Evolutionary conservation across 2,113 vertebrate species (phyloP).

Genomic region (Protobothrops mucrosquamatus): DNA sequence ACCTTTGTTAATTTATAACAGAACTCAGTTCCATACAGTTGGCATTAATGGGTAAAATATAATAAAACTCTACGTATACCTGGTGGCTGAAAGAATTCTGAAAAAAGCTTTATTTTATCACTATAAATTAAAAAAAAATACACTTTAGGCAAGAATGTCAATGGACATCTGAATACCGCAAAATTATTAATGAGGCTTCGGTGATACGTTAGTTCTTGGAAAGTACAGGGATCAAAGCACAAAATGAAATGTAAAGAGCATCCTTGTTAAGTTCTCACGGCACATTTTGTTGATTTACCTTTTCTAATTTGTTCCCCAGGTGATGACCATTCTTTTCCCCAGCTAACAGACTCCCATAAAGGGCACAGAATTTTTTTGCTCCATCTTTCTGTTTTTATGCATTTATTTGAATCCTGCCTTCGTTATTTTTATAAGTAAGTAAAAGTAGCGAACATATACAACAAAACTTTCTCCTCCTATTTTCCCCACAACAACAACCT

Average conservation of each 20-base stretch:
- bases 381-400: background rate
- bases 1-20: slow-evolving; percentile 23
- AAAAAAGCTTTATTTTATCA: slow-evolving; percentile 11
- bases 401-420: too few relatives aligned
- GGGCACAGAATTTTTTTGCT: background rate
- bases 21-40: background rate
- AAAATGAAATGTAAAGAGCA: background rate
- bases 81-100: slow-evolving; percentile 15
- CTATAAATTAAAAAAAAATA: background rate
- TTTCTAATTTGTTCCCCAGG: background rate
- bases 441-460: too few relatives aligned
- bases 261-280: background rate
- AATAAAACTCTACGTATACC: slow-evolving; percentile 24
- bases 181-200: background rate
- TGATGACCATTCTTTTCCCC: too few relatives aligned
- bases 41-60: slow-evolving; percentile 17
- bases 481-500: too few relatives aligned
- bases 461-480: too few relatives aligned
- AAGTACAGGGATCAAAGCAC: background rate
- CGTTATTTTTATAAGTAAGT: too few relatives aligned
- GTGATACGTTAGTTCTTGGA: background rate
- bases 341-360: too few relatives aligned
- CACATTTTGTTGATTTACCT: background rate
- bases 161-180: background rate
- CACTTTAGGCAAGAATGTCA: background rate